phyloP scores from a whole-genome alignment of 2,888 invertebrate genomes.

The Maniola hyperantus region DNA sequence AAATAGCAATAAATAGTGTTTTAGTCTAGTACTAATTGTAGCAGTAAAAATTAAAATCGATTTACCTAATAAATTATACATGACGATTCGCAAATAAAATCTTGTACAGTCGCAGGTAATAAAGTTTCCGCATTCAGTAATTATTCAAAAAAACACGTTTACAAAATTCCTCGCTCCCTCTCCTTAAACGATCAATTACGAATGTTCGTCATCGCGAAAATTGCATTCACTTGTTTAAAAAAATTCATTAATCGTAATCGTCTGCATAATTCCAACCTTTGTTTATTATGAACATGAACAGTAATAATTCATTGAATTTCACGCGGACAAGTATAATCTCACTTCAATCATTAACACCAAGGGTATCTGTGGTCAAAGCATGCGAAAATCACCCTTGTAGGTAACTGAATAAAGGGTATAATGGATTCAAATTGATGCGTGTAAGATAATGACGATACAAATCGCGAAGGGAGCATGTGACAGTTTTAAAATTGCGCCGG shows the following conservation, averaged over 20 bases:
- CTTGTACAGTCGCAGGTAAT: neutral
- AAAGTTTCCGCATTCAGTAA: neutral
- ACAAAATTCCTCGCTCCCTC: neutral
- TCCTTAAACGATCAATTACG: conserved; percentile 18
- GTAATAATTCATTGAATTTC: conserved; percentile 43
- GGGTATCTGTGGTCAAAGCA: conserved; percentile 16
- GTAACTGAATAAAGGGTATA: conserved; percentile 32
- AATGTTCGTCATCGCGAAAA: conserved; percentile 23
- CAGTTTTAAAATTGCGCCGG: conserved; percentile 56
- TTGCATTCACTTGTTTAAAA: conserved; percentile 9
- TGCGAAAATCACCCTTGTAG: conserved; percentile 32
- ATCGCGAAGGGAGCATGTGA: conserved; percentile 54
- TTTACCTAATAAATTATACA: neutral
- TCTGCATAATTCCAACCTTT: conserved; percentile 37
- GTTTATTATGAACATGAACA: conserved; percentile 36
- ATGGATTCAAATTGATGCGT: conserved; percentile 27
- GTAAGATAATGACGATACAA: conserved; percentile 49
- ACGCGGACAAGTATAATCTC: conserved; percentile 36
- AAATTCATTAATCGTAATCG: conserved; percentile 31
- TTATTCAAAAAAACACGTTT: conserved; percentile 12
- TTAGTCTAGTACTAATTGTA: too few relatives aligned
- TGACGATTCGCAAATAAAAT: neutral
- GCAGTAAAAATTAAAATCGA: neutral
- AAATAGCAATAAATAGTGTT: too few relatives aligned
- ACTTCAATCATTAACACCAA: conserved; percentile 36